Evolutionary conservation across 2,113 vertebrate species (phyloP), one percentile per base, ranked within the genome.

Genomic region (Bungarus multicinctus): DNA sequence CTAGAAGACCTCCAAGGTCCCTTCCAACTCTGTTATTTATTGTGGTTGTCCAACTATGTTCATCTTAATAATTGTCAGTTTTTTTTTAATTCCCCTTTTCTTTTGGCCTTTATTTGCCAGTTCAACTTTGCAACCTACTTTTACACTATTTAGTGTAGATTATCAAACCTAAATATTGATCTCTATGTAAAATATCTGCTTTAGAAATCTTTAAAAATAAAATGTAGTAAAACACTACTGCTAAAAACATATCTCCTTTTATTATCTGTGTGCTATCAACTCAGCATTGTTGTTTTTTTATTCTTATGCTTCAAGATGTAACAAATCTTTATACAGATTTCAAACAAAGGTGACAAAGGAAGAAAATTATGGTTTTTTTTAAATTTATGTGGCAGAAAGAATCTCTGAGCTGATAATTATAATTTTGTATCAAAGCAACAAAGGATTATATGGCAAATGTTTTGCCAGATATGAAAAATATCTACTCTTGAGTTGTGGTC

Each of bases 401-500:
- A 53, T 52, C 90, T 55, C 74, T 93, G 89, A 50, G 93, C 5
- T 45, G 50, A 64, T 96, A 23, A 39, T 95, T 96, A 93, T 55
- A 90, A 93, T 89, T 93, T 91, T 88, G 94, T 92, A 81, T 43
- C 45, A 96, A 95, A 94, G 95, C 93, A 94, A 91, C 88, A 92
- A 93, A 91, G 88, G 30, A 92, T 55, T 85, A 11, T 30, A 45
- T 89, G 54, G 45, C 20, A 58, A 94, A 94, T 64, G 57, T 88
- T 94, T 95, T 94, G 89, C 93, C 94, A 94, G 50, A 90, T 90
- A 92, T 88, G 52, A 45, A 58, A 90, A 81, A 22, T 9, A 88
- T 95, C 95, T 96, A 95, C 94, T 94, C 92, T 94, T 93, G 90
- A 94, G 57, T 90, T 95, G 94, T 93, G 90, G 93, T 94, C 90